Percentiles rank a stretch among this genome's conserved stretches.
Evolutionary conservation across 2,888 invertebrate genomes (phyloP).

Genomic region (Tipula vernalis): DNA sequence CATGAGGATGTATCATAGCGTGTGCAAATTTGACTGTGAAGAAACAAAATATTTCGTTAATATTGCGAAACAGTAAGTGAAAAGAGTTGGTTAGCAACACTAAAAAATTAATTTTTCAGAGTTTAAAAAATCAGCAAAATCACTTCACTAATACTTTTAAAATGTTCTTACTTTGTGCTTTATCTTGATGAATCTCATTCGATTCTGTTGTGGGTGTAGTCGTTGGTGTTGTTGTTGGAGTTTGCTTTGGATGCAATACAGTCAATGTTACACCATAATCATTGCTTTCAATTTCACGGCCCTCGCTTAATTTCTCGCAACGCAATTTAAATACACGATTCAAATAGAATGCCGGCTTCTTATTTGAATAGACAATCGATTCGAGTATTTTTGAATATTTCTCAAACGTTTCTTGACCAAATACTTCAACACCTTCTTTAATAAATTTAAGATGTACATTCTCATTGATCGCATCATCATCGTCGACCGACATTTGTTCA

Average conservation of each 20-base stretch:
- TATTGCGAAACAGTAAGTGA: too few species aligned
- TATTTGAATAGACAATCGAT: constrained; percentile 78
- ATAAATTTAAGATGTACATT: constrained; percentile 24
- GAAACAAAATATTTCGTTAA: neutral
- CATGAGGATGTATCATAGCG: constrained; percentile 31
- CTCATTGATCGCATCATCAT: constrained; percentile 31
- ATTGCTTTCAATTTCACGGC: constrained; percentile 88
- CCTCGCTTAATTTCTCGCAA: constrained; percentile 86
- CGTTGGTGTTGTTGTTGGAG: constrained; percentile 43
- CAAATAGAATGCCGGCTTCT: constrained; percentile 89
- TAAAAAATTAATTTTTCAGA: too few species aligned
- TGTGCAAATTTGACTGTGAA: constrained; percentile 35
- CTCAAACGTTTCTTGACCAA: constrained; percentile 29
- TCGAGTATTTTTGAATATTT: constrained; percentile 32
- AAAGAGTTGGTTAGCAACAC: too few species aligned
- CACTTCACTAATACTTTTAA: too few species aligned
- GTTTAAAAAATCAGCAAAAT: too few species aligned
- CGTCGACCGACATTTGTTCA: constrained; percentile 50
- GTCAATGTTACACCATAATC: constrained; percentile 89
- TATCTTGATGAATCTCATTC: neutral
- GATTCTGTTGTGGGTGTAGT: constrained; percentile 40
- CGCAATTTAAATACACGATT: constrained; percentile 91
- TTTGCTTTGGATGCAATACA: constrained; percentile 68
- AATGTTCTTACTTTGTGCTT: neutral
- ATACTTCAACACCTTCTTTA: constrained; percentile 64